These are phyloP conservation scores for Megaceryle maxima DNA, from an alignment of 2,113 vertebrate genomes.

Conservation along the genomic window DNA sequence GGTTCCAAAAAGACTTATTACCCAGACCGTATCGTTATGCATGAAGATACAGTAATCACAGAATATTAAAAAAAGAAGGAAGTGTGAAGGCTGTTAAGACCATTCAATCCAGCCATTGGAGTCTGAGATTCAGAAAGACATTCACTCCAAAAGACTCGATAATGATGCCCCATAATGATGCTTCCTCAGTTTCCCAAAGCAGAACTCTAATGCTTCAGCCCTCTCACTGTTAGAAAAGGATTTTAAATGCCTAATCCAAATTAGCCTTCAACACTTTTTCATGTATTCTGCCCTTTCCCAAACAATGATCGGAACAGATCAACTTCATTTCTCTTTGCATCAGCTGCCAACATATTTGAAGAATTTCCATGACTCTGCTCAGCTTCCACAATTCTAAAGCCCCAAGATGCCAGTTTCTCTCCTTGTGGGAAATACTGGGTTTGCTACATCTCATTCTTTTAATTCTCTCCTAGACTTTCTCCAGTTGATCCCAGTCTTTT, in stretches of 20 bases:
- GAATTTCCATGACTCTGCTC: neutral
- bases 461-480: neutral
- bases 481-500: accelerated
- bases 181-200: constrained; percentile 34
- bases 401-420: neutral
- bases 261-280: neutral
- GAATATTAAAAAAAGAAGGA: neutral
- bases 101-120: neutral
- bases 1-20: constrained; percentile 2
- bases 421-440: accelerated
- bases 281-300: neutral
- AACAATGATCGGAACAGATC: neutral
- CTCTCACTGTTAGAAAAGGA: neutral
- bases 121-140: neutral
- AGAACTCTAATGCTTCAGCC: neutral
- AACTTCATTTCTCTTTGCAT: neutral
- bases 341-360: neutral
- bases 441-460: neutral
- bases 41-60: neutral
- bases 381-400: neutral
- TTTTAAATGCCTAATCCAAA: neutral
- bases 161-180: neutral
- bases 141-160: neutral
- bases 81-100: neutral
- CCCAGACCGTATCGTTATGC: neutral